These are phyloP conservation scores for Hiodon alosoides DNA, from an alignment of 2,113 vertebrate genomes.

Conservation along the genomic window DNA sequence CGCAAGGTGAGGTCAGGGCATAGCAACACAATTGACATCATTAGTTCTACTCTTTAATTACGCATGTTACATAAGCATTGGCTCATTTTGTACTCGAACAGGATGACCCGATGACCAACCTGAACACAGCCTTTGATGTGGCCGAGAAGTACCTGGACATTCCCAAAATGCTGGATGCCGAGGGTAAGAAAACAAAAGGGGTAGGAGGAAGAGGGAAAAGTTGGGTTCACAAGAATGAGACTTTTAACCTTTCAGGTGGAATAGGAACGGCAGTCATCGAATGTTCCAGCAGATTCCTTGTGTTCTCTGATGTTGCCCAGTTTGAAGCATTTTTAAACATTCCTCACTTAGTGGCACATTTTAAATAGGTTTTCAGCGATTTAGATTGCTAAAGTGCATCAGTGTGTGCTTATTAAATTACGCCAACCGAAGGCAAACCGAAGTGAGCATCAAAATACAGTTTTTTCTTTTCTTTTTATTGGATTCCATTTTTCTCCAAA, in stretches of 20 bases:
- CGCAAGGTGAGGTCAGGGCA: slow-evolving; percentile 74
- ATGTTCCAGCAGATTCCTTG: not conserved
- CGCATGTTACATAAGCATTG: slow-evolving; percentile 14
- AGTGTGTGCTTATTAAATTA: not conserved
- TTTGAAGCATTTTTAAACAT: too few relatives aligned
- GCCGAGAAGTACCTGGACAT: slow-evolving; percentile 91
- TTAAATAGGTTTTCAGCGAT: not conserved
- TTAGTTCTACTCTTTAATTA: too few relatives aligned
- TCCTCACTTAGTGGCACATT: too few relatives aligned
- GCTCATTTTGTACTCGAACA: slow-evolving; percentile 38
- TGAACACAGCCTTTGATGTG: slow-evolving; percentile 91
- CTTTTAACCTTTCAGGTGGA: not conserved
- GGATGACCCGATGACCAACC: slow-evolving; percentile 87
- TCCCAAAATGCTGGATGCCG: slow-evolving; percentile 91
- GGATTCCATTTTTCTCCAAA: not conserved
- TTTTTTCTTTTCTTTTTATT: not conserved
- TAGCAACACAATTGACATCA: too few relatives aligned
- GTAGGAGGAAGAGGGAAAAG: not conserved
- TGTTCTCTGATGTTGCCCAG: not conserved
- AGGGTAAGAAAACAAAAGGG: slow-evolving; percentile 65
- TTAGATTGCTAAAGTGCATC: not conserved
- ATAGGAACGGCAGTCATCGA: not conserved
- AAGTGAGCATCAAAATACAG: not conserved
- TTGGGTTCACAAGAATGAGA: not conserved
- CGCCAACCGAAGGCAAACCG: not conserved